Conservation (phyloP, 2,113 vertebrate genomes). For the Myrmophylax atrothorax region DNA sequence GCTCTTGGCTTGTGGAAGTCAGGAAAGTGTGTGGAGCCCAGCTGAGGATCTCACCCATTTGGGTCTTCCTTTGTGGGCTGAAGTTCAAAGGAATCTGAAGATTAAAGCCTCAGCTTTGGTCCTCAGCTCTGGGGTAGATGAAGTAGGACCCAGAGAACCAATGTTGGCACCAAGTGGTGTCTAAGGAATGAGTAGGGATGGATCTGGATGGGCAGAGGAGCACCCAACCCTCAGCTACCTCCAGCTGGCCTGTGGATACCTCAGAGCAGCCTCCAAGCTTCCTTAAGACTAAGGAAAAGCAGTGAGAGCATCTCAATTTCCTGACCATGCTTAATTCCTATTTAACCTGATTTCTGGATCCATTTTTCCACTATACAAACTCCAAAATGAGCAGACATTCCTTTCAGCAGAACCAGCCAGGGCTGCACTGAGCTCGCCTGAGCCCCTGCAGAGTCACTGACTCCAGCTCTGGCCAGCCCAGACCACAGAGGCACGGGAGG, state of each 20-base stretch:
- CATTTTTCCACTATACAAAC: rapidly evolving
- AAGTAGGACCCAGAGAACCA: background rate
- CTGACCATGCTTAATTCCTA: rapidly evolving
- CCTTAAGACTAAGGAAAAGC: too few relatives aligned
- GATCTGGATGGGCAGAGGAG: background rate
- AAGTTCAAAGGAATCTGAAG: background rate
- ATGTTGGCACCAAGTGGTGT: rapidly evolving
- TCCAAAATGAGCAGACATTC: background rate
- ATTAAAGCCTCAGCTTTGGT: background rate
- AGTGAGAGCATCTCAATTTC: background rate
- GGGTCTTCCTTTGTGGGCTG: background rate
- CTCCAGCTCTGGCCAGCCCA: background rate
- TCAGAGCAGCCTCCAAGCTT: background rate
- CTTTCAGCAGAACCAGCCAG: background rate
- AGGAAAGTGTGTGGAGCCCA: background rate
- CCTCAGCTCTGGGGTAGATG: too few relatives aligned
- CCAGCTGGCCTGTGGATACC: rapidly evolving
- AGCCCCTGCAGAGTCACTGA: background rate
- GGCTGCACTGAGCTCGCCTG: background rate
- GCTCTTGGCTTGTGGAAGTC: too few relatives aligned
- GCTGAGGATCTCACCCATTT: background rate
- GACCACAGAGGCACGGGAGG: background rate
- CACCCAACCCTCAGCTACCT: background rate
- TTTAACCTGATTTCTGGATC: background rate
- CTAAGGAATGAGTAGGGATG: too few relatives aligned